Evolutionary conservation across 2,888 invertebrate species (phyloP).

Genomic region (Octodonta nipae): DNA sequence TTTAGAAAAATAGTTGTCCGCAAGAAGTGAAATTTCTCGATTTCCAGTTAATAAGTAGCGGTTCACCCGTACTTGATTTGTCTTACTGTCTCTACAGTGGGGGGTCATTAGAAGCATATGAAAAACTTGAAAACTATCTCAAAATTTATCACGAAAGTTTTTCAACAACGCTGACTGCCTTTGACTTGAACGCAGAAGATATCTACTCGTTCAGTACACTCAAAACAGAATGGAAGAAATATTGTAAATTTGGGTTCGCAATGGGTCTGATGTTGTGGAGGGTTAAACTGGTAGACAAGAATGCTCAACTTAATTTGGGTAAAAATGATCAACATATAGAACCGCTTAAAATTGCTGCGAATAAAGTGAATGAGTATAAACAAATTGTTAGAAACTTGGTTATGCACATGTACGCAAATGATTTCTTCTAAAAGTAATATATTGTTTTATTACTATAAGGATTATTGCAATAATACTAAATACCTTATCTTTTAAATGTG

Average conservation of each 20-base stretch:
- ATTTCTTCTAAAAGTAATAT: not conserved
- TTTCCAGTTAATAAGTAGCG: slow-evolving; percentile 10
- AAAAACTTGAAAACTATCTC: slow-evolving; percentile 19
- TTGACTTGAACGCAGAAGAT: slow-evolving; percentile 16
- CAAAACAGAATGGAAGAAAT: slow-evolving; percentile 10
- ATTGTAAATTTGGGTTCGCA: slow-evolving; percentile 1
- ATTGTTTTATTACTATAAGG: too few species aligned
- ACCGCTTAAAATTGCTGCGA: not conserved
- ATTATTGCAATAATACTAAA: too few species aligned
- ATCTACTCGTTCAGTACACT: slow-evolving; percentile 16
- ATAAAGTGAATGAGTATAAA: not conserved
- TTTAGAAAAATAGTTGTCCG: not conserved
- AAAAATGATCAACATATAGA: not conserved
- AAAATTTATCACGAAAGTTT: slow-evolving; percentile 21
- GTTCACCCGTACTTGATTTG: slow-evolving; percentile 18
- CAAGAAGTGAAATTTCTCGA: slow-evolving; percentile 10
- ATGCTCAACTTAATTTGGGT: not conserved
- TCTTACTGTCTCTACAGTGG: slow-evolving; percentile 21
- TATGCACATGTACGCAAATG: not conserved
- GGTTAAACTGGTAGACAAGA: not conserved
- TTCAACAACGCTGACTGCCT: slow-evolving; percentile 12
- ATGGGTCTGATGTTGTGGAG: slow-evolving; percentile 1
- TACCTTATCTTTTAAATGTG: too few species aligned
- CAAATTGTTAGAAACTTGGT: not conserved
- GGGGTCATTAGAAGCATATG: slow-evolving; percentile 15